Percentiles rank a stretch among this genome's conserved stretches.
Evolutionary conservation across 2,113 vertebrate genomes (phyloP).

Genomic region (Aptenodytes patagonicus): DNA sequence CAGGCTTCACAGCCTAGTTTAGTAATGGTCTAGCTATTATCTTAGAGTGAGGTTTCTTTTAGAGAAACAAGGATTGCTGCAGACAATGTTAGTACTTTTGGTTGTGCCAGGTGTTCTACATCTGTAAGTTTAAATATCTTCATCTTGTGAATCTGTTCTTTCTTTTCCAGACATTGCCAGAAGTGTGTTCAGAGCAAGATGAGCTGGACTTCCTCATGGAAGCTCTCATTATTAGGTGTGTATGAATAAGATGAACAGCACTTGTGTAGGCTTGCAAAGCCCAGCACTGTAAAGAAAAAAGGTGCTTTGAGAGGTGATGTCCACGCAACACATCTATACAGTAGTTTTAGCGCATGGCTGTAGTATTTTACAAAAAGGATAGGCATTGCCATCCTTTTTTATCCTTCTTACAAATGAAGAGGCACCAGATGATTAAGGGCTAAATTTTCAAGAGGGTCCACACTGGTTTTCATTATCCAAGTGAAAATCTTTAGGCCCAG

Average conservation of each 20-base stretch:
- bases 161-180: constrained; percentile 88
- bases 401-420: background rate
- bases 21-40: background rate
- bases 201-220: constrained; percentile 99
- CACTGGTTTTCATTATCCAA: background rate
- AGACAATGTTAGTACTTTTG: background rate
- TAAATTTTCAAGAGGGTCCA: background rate
- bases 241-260: background rate
- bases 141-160: background rate
- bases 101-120: background rate
- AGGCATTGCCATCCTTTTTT: background rate
- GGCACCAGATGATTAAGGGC: background rate
- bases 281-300: background rate
- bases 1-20: background rate
- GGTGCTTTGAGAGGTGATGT: background rate
- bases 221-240: constrained; percentile 96
- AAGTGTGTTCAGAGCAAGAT: constrained; percentile 98
- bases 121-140: background rate
- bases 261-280: background rate
- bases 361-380: background rate
- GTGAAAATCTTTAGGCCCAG: background rate
- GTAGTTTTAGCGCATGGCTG: background rate
- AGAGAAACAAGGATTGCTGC: background rate
- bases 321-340: background rate
- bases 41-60: background rate